phyloP scores from a whole-genome alignment of 2,113 vertebrate genomes.

The Phainopepla nitens region DNA sequence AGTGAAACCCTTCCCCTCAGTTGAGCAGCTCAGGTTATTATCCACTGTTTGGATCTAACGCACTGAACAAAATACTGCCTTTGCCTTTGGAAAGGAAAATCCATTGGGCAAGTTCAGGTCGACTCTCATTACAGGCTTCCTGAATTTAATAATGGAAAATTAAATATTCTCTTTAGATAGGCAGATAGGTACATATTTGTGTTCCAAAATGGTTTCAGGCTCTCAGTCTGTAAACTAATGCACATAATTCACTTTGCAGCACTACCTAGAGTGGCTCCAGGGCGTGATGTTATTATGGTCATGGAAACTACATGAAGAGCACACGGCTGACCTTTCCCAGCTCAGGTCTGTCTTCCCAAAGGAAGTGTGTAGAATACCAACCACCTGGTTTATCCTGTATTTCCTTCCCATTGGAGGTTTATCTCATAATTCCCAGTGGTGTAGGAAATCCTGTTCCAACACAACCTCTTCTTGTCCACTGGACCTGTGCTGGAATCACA shows the following conservation, averaged over 20 bases:
- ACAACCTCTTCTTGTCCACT: background rate
- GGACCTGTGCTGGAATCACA: background rate
- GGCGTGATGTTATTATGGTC: background rate
- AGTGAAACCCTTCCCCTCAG: background rate
- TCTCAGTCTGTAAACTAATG: background rate
- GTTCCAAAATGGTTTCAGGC: background rate
- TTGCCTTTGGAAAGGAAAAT: background rate
- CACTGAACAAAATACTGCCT: background rate
- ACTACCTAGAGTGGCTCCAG: background rate
- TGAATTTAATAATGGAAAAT: background rate
- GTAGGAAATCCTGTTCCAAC: background rate
- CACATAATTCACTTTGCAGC: accelerated
- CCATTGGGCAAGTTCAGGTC: background rate
- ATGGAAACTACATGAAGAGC: background rate
- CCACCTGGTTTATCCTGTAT: background rate
- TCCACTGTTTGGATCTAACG: background rate
- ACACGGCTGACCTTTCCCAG: background rate
- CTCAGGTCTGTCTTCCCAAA: background rate
- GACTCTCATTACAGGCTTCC: background rate
- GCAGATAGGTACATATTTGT: background rate
- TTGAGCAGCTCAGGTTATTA: background rate
- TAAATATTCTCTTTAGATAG: background rate
- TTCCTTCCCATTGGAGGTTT: background rate
- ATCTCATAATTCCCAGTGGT: background rate
- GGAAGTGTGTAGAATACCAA: background rate